Conservation (phyloP, 2,797 vertebrate genomes). For the Pitangus sulphuratus region DNA sequence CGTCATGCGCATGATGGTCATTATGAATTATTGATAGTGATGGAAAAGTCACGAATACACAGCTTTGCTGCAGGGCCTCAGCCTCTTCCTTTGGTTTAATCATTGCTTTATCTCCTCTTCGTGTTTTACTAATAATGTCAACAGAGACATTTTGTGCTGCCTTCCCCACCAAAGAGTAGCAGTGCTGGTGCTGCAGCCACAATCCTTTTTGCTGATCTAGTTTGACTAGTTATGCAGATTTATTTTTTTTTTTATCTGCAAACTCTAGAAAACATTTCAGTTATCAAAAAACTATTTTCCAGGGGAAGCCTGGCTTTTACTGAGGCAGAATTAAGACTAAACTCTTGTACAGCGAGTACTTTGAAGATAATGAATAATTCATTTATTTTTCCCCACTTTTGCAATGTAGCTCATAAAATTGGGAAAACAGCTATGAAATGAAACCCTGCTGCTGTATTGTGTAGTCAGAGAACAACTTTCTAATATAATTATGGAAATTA, state of each 20-base stretch:
- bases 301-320: background rate
- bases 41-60: constrained; percentile 6
- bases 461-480: background rate
- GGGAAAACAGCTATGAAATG: background rate
- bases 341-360: background rate
- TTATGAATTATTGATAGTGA: constrained; percentile 45
- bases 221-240: background rate
- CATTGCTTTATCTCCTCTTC: constrained; percentile 3
- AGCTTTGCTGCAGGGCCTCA: constrained; percentile 11
- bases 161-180: background rate
- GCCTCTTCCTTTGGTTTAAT: constrained; percentile 14
- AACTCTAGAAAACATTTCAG: background rate
- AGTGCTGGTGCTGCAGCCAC: background rate
- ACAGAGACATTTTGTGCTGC: background rate
- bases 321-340: background rate
- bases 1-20: background rate
- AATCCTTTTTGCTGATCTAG: background rate
- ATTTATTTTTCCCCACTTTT: background rate
- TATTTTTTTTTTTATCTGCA: background rate
- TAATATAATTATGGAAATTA: background rate
- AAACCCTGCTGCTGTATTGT: background rate
- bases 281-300: background rate
- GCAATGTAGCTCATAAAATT: background rate
- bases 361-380: background rate
- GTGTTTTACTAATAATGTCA: constrained; percentile 2